Evolutionary conservation across 2,113 vertebrate genomes (phyloP).

Genomic region (Varanus komodoensis): DNA sequence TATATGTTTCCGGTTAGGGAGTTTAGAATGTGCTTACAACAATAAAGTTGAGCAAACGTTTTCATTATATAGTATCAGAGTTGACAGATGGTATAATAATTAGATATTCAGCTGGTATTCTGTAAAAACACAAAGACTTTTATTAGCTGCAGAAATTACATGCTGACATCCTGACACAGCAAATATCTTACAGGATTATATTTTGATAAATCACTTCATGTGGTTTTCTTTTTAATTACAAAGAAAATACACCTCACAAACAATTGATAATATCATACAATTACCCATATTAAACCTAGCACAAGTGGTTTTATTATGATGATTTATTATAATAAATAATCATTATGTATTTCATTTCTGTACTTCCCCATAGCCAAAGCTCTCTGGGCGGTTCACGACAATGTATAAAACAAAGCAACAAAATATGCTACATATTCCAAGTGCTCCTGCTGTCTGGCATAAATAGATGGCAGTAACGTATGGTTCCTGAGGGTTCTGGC

Average conservation of each 20-base stretch:
- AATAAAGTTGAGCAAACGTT: background rate
- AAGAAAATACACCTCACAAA: background rate
- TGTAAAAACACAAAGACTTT: accelerated
- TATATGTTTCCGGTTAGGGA: background rate
- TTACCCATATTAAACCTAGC: background rate
- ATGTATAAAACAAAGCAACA: too few relatives aligned
- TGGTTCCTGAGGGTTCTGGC: background rate
- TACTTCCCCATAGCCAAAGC: too few relatives aligned
- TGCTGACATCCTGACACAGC: background rate
- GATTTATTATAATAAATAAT: too few relatives aligned
- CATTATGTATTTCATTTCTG: too few relatives aligned
- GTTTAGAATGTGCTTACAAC: accelerated
- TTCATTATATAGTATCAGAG: background rate
- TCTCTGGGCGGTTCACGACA: too few relatives aligned
- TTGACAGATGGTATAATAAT: background rate
- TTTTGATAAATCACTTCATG: background rate
- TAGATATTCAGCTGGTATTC: background rate
- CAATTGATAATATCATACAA: background rate
- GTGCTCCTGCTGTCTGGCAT: background rate
- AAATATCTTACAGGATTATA: background rate
- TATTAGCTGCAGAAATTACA: background rate
- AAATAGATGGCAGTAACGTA: background rate
- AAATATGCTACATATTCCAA: too few relatives aligned
- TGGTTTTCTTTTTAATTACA: background rate
- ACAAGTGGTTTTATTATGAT: background rate